phyloP scores from a whole-genome alignment of 64 coral and sea anemone genomes.

The Porites lutea region DNA sequence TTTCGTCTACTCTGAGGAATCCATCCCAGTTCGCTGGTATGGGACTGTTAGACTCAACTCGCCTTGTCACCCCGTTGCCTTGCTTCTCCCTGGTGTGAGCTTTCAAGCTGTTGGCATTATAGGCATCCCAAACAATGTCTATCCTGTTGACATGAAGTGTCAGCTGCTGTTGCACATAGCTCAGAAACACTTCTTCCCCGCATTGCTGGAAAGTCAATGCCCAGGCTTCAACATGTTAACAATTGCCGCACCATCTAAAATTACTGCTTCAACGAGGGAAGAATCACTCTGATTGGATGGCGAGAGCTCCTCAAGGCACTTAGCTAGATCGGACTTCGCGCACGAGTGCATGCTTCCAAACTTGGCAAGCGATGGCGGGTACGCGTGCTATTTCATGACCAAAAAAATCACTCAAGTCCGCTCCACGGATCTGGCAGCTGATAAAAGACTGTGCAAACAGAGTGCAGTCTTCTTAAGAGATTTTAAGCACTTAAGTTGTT shows the following conservation, averaged over 20 bases:
- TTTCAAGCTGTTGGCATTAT: conserved; percentile 11
- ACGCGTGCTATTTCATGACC: conserved; percentile 40
- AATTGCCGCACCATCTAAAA: conserved; percentile 20
- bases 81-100: neutral
- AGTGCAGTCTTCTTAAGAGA: conserved; percentile 47
- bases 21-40: conserved; percentile 48
- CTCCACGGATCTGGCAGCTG: conserved; percentile 40
- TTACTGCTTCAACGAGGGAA: neutral
- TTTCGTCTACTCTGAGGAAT: conserved; percentile 44
- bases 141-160: neutral
- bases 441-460: conserved; percentile 30
- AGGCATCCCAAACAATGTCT: conserved; percentile 21
- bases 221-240: conserved; percentile 22
- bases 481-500: conserved; percentile 1
- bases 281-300: neutral
- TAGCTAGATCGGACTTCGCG: neutral
- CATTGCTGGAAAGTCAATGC: conserved; percentile 2
- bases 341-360: neutral
- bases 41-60: neutral
- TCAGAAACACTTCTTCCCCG: neutral
- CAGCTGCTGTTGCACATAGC: conserved; percentile 1
- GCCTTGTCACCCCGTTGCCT: neutral
- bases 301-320: conserved; percentile 16
- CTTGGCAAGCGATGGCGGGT: conserved; percentile 14
- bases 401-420: conserved; percentile 41